Base-by-base conservation (phyloP, 2,113 vertebrate genomes). In the Junco hyemalis region DNA sequence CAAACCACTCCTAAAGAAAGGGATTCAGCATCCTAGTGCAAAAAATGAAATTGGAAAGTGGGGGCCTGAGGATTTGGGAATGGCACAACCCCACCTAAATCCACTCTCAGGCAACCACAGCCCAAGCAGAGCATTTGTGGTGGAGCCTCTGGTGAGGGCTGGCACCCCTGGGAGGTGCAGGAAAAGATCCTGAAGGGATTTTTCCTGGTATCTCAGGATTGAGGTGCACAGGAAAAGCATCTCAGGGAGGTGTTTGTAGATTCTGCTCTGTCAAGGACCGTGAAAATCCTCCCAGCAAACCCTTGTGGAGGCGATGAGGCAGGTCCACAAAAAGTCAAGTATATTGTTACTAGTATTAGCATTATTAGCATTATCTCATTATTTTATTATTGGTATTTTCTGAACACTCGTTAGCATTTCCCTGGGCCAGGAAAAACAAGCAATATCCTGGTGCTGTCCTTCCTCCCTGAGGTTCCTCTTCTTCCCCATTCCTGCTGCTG, bases 41-140 rank as follows among this genome's bases (percentile, higher is more conserved):
- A 44, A 64, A 77, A 51, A 4, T 3, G 7, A 19, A 80, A 31
- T 17, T 71, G 19, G 8, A 28, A 25, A 68, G 10, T 6, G 44
- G 53, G 6, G 38, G 45, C 14, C 5, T 21, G 11, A 56, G 8
- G 54, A 47, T 73, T 3, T 0, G 45, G 40, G 25, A 24, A 28
- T 77, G 35, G 12, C 24, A 82, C 28, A 22, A 64, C 12, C 47
- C 4, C 28, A 23, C 11, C 15, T 72, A 24, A 19, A 38, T 33
- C 71, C 1, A 0, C 5, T 40, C 14, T 19, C 36, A 36, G 3
- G 1, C 18, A 47, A 2, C 21, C 11, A 7, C 26, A 5, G 8
- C 26, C 24, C 26, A n/a, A 42, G 35, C 12, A 29, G 28, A 45
- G 2, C 17, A 51, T 3, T 17, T 1, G 0, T 8, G 4, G 10